Conservation (phyloP, 2,888 invertebrate genomes). For the Drosophila melanosoma region DNA sequence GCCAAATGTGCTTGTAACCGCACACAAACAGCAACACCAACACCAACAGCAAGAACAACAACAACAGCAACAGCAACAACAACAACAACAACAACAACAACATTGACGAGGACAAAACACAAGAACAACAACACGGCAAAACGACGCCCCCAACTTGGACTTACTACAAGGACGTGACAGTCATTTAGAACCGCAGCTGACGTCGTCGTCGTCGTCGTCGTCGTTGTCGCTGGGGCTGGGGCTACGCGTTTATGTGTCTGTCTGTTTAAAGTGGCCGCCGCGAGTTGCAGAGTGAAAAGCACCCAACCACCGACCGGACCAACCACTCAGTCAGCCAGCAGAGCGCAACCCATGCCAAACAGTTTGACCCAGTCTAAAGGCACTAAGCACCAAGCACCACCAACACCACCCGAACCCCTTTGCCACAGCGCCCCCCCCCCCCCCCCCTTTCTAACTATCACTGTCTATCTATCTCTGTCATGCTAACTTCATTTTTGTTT, state of each 20-base stretch:
- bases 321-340: not conserved
- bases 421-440: not conserved
- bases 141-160: slow-evolving; percentile 69
- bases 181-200: slow-evolving; percentile 78
- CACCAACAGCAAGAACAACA: slow-evolving; percentile 1
- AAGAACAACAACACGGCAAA: slow-evolving; percentile 27
- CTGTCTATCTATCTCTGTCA: slow-evolving; percentile 73
- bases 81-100: slow-evolving; percentile 32
- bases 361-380: slow-evolving; percentile 37
- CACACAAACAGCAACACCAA: slow-evolving; percentile 61
- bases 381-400: not conserved
- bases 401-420: not conserved
- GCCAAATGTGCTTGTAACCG: slow-evolving; percentile 82
- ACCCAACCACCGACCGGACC: slow-evolving; percentile 8
- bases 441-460: slow-evolving; percentile 58
- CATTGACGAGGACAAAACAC: slow-evolving; percentile 44
- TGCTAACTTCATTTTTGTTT: slow-evolving; percentile 81
- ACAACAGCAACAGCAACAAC: slow-evolving; percentile 17
- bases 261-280: slow-evolving; percentile 76
- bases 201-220: slow-evolving; percentile 28
- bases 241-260: slow-evolving; percentile 48
- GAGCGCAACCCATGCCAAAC: slow-evolving; percentile 35
- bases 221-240: slow-evolving; percentile 11
- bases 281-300: slow-evolving; percentile 42
- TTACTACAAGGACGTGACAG: slow-evolving; percentile 79